phyloP scores from a whole-genome alignment of 2,888 invertebrate species.

The Coenonympha glycerion region DNA sequence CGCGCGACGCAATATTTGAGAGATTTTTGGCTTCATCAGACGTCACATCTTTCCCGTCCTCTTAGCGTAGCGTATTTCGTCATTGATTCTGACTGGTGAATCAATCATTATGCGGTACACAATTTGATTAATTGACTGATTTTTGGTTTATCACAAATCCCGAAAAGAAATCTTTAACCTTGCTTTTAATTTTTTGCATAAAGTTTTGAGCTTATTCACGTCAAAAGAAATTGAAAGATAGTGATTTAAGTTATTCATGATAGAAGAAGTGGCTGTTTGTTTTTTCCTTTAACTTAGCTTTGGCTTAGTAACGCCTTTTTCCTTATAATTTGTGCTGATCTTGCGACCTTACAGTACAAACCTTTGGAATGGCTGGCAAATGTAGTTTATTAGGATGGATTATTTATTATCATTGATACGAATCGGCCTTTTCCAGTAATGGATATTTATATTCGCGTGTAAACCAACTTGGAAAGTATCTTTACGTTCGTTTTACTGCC shows the following conservation, averaged over 20 bases:
- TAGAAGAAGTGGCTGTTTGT: background rate
- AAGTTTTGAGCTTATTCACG: too few relatives aligned
- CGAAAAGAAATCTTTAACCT: too few relatives aligned
- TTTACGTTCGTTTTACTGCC: background rate
- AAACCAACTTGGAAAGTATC: background rate
- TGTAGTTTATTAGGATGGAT: background rate
- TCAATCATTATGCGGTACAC: too few relatives aligned
- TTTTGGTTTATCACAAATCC: too few relatives aligned
- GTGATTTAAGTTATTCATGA: constrained; percentile 3
- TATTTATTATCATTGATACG: constrained; percentile 1
- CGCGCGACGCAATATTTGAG: too few relatives aligned
- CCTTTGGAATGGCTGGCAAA: background rate
- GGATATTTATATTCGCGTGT: background rate
- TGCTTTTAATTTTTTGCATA: too few relatives aligned
- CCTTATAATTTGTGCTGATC: background rate
- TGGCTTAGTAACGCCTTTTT: background rate
- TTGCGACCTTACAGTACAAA: background rate
- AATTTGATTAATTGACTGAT: too few relatives aligned
- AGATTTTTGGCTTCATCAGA: too few relatives aligned
- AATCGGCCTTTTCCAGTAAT: background rate
- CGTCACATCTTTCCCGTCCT: too few relatives aligned
- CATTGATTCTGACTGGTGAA: too few relatives aligned
- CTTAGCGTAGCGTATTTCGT: too few relatives aligned
- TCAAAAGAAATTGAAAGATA: background rate
- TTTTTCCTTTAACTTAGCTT: too few relatives aligned